A percentile compares a stretch with the other conserved stretches of the same genome.
Conservation (phyloP, 2,888 invertebrate genomes). For the Drosophila putrida region DNA sequence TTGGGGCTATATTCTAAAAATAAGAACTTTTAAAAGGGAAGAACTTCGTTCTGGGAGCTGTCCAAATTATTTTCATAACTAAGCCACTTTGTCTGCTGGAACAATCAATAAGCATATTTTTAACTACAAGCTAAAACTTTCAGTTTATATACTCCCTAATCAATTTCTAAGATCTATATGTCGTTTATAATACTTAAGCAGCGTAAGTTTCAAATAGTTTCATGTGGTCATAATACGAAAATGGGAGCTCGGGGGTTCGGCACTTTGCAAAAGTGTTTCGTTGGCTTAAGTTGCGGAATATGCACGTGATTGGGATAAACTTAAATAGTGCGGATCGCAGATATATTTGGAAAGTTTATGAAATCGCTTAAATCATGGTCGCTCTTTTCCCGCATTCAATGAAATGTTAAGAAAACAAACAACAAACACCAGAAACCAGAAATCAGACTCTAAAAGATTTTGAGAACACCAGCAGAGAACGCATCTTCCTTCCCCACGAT, state of each 20-base stretch:
- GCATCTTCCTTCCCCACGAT: constrained; percentile 2
- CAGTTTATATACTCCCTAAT: neutral
- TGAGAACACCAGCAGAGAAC: constrained; percentile 9
- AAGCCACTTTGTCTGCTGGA: neutral
- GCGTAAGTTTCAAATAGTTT: constrained; percentile 6
- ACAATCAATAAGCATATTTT: neutral
- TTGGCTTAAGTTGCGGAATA: constrained; percentile 12
- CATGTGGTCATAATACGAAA: constrained; percentile 6
- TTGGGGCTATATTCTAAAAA: no score
- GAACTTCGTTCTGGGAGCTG: no score
- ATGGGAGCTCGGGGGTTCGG: neutral
- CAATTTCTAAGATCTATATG: neutral
- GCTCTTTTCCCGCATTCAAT: constrained; percentile 36
- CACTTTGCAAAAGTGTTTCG: constrained; percentile 7
- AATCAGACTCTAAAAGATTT: constrained; percentile 51
- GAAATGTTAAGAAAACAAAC: constrained; percentile 53
- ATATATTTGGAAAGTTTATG: constrained; percentile 50
- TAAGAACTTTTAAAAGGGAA: no score
- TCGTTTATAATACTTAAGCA: neutral
- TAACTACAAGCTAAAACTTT: no score
- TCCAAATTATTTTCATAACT: no score
- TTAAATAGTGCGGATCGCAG: constrained; percentile 25
- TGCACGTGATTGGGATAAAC: constrained; percentile 50
- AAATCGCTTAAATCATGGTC: constrained; percentile 51
- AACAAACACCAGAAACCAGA: constrained; percentile 44